Conservation (phyloP, 2,888 invertebrate genomes). For the Zygaena filipendulae region DNA sequence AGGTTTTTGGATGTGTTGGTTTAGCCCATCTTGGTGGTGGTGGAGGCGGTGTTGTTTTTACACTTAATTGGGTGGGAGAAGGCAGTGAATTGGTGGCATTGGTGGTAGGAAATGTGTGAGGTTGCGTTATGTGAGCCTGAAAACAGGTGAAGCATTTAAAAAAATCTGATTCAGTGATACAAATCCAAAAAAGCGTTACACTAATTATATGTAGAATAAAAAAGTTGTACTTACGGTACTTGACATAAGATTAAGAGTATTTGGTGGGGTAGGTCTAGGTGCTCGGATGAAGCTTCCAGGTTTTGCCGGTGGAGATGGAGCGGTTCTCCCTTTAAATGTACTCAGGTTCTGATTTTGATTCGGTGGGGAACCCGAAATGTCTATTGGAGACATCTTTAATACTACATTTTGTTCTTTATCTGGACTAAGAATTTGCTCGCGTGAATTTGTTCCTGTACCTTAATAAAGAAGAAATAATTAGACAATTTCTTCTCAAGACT, state of each 20-base stretch:
- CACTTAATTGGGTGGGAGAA: constrained; percentile 42
- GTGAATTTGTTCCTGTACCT: constrained; percentile 51
- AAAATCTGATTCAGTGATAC: constrained; percentile 25
- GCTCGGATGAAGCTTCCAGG: constrained; percentile 66
- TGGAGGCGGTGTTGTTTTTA: constrained; percentile 78
- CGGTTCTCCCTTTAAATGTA: constrained; percentile 74
- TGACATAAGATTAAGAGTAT: constrained; percentile 80
- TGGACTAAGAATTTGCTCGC: constrained; percentile 44
- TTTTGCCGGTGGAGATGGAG: constrained; percentile 64
- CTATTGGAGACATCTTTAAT: constrained; percentile 80
- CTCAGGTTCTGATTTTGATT: constrained; percentile 65
- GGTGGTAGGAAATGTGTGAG: constrained; percentile 55
- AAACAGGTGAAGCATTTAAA: constrained; percentile 50
- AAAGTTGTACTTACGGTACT: constrained; percentile 53
- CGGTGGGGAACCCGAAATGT: constrained; percentile 58
- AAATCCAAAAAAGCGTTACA: constrained; percentile 28
- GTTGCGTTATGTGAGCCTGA: constrained; percentile 68
- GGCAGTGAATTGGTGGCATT: constrained; percentile 43
- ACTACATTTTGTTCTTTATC: constrained; percentile 74
- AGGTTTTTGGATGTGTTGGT: constrained; percentile 68
- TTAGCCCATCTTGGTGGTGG: constrained; percentile 90
- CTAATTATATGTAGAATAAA: constrained; percentile 8
- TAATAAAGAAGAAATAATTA: constrained; percentile 18
- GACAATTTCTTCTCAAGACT: too few species aligned
- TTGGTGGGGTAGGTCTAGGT: constrained; percentile 83